Percentiles rank a stretch among this genome's conserved stretches.
Conservation (phyloP, 2,113 vertebrate species). For the Cebus imitator region DNA sequence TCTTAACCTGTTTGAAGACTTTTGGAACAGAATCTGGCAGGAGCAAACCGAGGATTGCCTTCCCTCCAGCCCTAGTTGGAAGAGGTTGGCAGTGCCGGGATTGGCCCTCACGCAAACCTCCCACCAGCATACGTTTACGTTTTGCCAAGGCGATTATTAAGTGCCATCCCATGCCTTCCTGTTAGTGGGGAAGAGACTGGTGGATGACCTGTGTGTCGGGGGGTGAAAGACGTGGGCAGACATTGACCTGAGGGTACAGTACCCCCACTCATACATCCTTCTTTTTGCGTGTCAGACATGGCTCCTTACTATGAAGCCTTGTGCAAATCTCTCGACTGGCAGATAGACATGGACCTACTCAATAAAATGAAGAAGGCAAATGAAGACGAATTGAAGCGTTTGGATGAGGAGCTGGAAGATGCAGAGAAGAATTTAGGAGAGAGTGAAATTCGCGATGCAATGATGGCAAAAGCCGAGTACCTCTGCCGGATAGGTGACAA, state of each 20-base stretch:
- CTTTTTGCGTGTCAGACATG: conserved; percentile 88
- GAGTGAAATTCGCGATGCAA: conserved; percentile 96
- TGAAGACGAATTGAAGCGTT: conserved; percentile 93
- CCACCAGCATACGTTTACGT: background rate
- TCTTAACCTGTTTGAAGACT: background rate
- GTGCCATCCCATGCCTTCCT: background rate
- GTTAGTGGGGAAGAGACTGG: background rate
- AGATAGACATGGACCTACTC: conserved; percentile 89
- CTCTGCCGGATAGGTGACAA: conserved; percentile 97
- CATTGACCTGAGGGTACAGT: background rate
- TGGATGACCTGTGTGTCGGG: background rate
- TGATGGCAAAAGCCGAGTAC: conserved; percentile 98
- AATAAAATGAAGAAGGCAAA: conserved; percentile 98
- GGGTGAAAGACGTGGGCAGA: background rate
- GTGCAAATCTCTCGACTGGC: conserved; percentile 97
- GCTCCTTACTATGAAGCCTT: conserved; percentile 94
- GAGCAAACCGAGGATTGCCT: background rate
- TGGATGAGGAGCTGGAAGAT: conserved; percentile 94
- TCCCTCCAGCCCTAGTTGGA: too few species aligned
- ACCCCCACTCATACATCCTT: accelerated
- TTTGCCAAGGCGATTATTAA: background rate
- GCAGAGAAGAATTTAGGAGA: conserved; percentile 96
- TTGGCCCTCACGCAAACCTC: background rate
- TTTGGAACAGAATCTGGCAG: background rate
- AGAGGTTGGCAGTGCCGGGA: background rate